Percentiles rank a stretch among this genome's conserved stretches.
Evolutionary conservation across 2,888 invertebrate genomes (phyloP).

Genomic region (Poecilus cupreus): DNA sequence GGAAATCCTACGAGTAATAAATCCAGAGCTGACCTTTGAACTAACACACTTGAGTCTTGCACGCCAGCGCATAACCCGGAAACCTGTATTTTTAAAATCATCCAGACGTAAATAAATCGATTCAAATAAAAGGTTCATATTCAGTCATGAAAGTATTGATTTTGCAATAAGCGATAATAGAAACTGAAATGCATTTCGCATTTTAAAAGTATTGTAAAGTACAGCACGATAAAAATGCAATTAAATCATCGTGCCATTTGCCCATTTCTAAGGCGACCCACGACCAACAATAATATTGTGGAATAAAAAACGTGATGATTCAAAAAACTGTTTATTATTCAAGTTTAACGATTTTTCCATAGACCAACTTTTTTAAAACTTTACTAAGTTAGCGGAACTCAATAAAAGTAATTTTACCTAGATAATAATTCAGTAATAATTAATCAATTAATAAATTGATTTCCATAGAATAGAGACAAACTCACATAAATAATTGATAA

Average conservation of each 20-base stretch:
- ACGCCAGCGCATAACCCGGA: conserved; percentile 86
- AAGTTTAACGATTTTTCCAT: too few species aligned
- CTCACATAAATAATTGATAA: conserved; percentile 17
- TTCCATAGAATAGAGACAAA: background rate
- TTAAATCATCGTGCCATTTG: too few species aligned
- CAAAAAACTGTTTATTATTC: too few species aligned
- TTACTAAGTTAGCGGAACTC: too few species aligned
- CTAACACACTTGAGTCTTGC: conserved; percentile 86
- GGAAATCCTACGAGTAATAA: conserved; percentile 89
- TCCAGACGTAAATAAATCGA: conserved; percentile 36
- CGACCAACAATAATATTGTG: too few species aligned
- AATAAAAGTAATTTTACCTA: too few species aligned
- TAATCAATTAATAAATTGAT: background rate
- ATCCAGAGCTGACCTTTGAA: conserved; percentile 90
- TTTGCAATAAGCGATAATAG: background rate
- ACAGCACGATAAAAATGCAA: too few species aligned
- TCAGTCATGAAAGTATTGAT: background rate
- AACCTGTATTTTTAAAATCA: conserved; percentile 73
- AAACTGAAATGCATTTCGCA: background rate
- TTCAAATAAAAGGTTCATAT: background rate
- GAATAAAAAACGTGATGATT: too few species aligned
- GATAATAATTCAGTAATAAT: too few species aligned
- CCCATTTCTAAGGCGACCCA: too few species aligned
- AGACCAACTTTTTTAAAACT: too few species aligned
- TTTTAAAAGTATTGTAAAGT: too few species aligned